Conservation (phyloP, 2,113 vertebrate genomes). For the Neodon shergylaensis region DNA sequence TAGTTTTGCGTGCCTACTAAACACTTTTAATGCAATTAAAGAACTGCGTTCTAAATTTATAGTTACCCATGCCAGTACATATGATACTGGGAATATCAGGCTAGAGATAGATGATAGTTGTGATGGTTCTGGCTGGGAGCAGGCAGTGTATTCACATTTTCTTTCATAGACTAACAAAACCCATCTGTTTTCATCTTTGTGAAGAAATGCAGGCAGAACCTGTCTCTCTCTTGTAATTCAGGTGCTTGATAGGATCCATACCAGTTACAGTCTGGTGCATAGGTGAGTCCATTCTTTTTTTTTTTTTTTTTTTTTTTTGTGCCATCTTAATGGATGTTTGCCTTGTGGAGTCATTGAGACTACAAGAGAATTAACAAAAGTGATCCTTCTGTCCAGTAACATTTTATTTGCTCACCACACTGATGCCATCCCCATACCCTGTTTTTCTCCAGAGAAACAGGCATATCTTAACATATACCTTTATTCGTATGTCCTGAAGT, state of each 20-base stretch:
- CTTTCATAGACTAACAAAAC: conserved; percentile 34
- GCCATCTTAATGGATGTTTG: conserved; percentile 43
- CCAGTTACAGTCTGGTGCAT: conserved; percentile 17
- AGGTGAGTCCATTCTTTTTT: neutral
- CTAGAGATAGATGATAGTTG: neutral
- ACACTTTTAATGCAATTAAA: conserved; percentile 16
- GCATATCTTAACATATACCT: conserved; percentile 33
- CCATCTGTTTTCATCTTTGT: neutral
- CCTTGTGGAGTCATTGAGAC: conserved; percentile 17
- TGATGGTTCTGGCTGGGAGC: neutral
- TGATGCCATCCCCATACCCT: neutral
- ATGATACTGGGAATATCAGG: conserved; percentile 1
- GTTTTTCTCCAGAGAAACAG: conserved; percentile 44
- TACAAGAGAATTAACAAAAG: conserved; percentile 48
- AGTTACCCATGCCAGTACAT: conserved; percentile 17
- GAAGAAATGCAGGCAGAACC: conserved; percentile 45
- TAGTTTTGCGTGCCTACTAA: conserved; percentile 27
- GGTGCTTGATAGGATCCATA: conserved; percentile 35
- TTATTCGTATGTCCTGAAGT: conserved; percentile 41
- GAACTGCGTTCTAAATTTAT: conserved; percentile 27
- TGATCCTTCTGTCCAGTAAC: conserved; percentile 12
- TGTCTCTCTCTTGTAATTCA: conserved; percentile 58
- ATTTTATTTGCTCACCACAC: conserved; percentile 53
- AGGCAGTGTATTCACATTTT: neutral
- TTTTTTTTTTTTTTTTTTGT: neutral